Evolutionary conservation across 1,140 invertebrate genomes (phyloP).

Genomic region (Lasaia peninsularis): DNA sequence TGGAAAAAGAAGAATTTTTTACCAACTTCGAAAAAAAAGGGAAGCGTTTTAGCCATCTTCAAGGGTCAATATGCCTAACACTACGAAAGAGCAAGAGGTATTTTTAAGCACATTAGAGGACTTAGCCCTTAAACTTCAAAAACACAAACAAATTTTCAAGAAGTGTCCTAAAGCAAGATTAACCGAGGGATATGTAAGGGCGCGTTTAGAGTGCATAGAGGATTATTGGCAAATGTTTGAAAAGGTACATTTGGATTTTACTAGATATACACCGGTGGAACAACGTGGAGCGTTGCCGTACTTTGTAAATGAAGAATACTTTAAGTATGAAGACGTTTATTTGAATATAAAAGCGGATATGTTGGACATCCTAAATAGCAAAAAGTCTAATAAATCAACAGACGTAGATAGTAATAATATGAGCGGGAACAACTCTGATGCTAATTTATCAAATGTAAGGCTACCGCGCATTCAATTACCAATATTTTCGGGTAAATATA

Average conservation of each 20-base stretch:
- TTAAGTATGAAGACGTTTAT: slow-evolving; percentile 26
- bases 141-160: too few relatives aligned
- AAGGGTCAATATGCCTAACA: background rate
- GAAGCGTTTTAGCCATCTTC: background rate
- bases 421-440: background rate
- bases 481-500: slow-evolving; percentile 21
- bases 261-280: too few relatives aligned
- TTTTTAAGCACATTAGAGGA: slow-evolving; percentile 13
- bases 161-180: too few relatives aligned
- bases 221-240: too few relatives aligned
- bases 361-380: background rate
- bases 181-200: too few relatives aligned
- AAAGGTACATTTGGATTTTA: background rate
- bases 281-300: slow-evolving; percentile 15
- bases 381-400: background rate
- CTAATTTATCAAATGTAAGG: slow-evolving; percentile 12
- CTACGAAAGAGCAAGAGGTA: background rate
- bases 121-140: slow-evolving; percentile 2
- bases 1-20: background rate
- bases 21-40: background rate
- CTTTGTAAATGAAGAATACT: slow-evolving; percentile 33
- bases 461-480: slow-evolving; percentile 19
- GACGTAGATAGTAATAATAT: background rate
- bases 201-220: too few relatives aligned
- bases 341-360: slow-evolving; percentile 16